Evolutionary conservation across 2,113 vertebrate species (phyloP).

Genomic region (Miniopterus natalensis): DNA sequence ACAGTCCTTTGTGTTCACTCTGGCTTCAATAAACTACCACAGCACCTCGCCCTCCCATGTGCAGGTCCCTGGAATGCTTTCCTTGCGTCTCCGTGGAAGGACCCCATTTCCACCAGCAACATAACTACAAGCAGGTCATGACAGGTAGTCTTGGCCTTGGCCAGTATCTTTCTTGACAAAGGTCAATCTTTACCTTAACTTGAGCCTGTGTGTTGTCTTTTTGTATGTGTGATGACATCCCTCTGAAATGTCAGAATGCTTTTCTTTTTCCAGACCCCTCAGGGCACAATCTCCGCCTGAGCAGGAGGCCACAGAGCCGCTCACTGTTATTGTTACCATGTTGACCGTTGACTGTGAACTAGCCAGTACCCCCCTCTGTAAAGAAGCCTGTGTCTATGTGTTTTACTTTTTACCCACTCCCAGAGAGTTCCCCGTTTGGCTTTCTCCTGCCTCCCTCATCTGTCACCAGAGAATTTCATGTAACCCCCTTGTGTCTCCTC

Average conservation of each 20-base stretch:
- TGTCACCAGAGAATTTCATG: neutral
- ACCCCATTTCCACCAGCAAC: neutral
- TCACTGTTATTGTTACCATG: neutral
- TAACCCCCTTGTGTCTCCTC: neutral
- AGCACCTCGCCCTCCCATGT: neutral
- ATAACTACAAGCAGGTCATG: neutral
- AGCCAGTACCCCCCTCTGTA: neutral
- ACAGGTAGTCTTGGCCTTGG: neutral
- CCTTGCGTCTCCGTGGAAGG: neutral
- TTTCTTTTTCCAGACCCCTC: neutral
- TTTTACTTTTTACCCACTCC: neutral
- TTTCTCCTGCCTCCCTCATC: neutral
- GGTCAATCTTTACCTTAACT: neutral
- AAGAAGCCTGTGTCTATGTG: neutral
- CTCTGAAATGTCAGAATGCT: neutral
- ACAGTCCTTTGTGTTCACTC: neutral
- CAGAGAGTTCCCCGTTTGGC: neutral
- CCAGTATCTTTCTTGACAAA: neutral
- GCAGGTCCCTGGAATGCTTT: neutral
- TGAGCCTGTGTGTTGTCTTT: neutral
- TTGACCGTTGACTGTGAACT: neutral
- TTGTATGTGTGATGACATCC: neutral
- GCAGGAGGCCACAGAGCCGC: neutral
- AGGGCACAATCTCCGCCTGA: neutral
- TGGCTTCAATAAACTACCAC: neutral